phyloP scores from a whole-genome alignment of 2,888 invertebrate species.

The Stomorhina lunata region DNA sequence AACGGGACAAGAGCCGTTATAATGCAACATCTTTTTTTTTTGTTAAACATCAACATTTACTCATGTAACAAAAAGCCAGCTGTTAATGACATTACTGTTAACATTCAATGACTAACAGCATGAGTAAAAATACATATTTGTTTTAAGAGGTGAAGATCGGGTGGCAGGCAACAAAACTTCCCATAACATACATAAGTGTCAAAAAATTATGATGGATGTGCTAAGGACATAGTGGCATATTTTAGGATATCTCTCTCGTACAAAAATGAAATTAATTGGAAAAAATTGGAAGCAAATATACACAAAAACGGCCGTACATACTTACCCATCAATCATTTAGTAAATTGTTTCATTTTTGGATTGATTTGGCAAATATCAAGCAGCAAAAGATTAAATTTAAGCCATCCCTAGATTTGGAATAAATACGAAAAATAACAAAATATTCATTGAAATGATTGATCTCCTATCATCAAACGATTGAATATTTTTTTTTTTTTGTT shows the following conservation, averaged over 20 bases:
- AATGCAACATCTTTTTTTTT: not conserved
- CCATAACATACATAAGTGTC: slow-evolving; percentile 37
- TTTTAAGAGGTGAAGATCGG: not conserved
- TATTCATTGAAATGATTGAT: not conserved
- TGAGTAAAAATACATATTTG: not conserved
- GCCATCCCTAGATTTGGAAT: not conserved
- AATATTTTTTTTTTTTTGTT: too few species aligned
- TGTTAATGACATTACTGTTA: slow-evolving; percentile 36
- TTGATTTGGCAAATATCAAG: not conserved
- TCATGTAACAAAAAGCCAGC: slow-evolving; percentile 1
- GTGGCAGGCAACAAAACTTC: not conserved
- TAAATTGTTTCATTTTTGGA: not conserved
- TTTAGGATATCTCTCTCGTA: not conserved
- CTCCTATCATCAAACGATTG: too few species aligned
- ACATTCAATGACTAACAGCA: not conserved
- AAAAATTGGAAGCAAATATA: slow-evolving; percentile 14
- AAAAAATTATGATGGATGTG: slow-evolving; percentile 58
- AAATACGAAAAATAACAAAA: not conserved
- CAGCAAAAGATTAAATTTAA: not conserved
- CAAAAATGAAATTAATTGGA: slow-evolving; percentile 1
- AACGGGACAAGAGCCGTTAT: not conserved
- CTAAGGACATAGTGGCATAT: not conserved
- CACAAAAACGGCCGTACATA: slow-evolving; percentile 27
- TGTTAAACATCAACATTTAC: not conserved
- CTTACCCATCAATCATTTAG: slow-evolving; percentile 33